Conservation (phyloP, 2,113 vertebrate species). For the Andinoacara biseriatus region DNA sequence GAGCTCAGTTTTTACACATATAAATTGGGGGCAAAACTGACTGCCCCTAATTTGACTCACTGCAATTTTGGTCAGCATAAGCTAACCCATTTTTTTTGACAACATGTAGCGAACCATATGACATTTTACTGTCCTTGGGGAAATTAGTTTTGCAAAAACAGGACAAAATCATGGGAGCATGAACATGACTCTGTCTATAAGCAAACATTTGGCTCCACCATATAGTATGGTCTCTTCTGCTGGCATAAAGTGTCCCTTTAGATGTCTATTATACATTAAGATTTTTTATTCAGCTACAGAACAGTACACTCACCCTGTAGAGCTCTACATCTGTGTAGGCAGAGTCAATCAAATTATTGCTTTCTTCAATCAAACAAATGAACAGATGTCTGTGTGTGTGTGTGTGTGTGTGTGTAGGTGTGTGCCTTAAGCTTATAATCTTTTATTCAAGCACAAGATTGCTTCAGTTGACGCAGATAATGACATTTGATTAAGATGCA, state of each 20-base stretch:
- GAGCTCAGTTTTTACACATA: not conserved
- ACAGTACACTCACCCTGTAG: not conserved
- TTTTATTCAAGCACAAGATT: not conserved
- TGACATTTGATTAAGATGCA: not conserved
- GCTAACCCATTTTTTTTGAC: constrained; percentile 11
- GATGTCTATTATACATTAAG: constrained; percentile 10
- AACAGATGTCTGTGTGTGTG: constrained; percentile 24
- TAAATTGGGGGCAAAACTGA: not conserved
- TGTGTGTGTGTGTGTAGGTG: constrained; percentile 21
- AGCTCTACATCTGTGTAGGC: not conserved
- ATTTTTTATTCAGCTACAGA: not conserved
- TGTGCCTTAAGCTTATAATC: constrained; percentile 41
- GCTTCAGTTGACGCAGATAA: not conserved
- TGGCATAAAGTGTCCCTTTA: constrained; percentile 31
- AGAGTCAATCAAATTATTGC: constrained; percentile 31
- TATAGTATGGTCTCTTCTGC: constrained; percentile 7
- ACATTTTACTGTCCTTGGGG: constrained; percentile 22
- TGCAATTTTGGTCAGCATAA: not conserved
- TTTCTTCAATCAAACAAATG: constrained; percentile 36
- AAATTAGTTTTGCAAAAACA: constrained; percentile 27
- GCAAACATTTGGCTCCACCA: not conserved
- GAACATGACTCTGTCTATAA: not conserved
- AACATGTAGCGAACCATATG: not conserved
- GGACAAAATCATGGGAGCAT: constrained; percentile 3
- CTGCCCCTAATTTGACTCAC: constrained; percentile 9